These are phyloP conservation scores for Discoglossus pictus DNA, from an alignment of 2,797 vertebrate species.

Conservation along the genomic window DNA sequence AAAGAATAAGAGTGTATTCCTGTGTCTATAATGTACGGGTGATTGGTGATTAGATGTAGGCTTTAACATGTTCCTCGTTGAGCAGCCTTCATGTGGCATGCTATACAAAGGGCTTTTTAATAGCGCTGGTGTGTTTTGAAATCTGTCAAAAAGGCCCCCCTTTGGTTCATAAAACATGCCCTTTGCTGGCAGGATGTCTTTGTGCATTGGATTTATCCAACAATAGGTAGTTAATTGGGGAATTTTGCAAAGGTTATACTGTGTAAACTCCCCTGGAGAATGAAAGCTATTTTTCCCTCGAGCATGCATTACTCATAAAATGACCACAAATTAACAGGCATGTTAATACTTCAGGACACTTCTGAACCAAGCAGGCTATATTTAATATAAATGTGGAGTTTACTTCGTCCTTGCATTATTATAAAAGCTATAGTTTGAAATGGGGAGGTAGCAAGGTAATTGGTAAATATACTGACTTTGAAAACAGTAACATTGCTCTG, in stretches of 20 bases:
- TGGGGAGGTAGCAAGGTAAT: no score
- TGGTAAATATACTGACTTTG: no score
- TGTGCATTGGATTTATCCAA: constrained; percentile 23
- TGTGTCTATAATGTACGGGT: constrained; percentile 9
- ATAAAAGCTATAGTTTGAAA: no score
- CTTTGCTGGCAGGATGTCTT: constrained; percentile 13
- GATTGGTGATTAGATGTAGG: constrained; percentile 12
- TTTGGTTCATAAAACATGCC: constrained; percentile 2
- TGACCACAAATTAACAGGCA: background rate
- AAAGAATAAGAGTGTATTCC: constrained; percentile 8
- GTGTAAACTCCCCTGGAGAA: constrained; percentile 6
- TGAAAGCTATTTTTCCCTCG: constrained; percentile 3
- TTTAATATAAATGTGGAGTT: no score
- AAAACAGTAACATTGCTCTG: no score
- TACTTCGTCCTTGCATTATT: no score
- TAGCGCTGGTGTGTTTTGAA: constrained; percentile 10
- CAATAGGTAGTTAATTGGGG: constrained; percentile 37
- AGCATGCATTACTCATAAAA: constrained; percentile 1
- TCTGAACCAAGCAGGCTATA: no score
- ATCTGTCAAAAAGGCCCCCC: constrained; percentile 15
- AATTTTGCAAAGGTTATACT: constrained; percentile 24
- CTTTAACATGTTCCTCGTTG: constrained; percentile 26
- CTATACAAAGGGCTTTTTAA: constrained; percentile 26
- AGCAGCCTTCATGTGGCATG: constrained; percentile 1
- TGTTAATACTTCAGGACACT: no score